phyloP scores from a whole-genome alignment of 2,113 vertebrate genomes.

The Danionella cerebrum region DNA sequence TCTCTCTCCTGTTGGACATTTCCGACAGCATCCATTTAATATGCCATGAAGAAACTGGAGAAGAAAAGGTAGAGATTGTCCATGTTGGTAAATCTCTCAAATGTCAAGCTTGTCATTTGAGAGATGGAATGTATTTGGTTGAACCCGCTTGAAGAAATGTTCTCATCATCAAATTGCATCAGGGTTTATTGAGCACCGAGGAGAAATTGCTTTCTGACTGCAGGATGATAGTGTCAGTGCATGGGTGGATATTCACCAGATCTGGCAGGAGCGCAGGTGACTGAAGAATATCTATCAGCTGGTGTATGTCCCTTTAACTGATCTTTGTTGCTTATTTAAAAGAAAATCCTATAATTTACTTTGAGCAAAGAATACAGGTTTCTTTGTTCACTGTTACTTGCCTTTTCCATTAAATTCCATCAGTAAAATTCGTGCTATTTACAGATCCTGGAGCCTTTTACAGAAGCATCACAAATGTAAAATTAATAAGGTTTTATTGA shows the following conservation, averaged over 20 bases:
- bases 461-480: background rate
- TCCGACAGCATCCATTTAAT: slow-evolving; percentile 41
- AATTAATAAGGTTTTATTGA: background rate
- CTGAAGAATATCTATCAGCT: slow-evolving; percentile 27
- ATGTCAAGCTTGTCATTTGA: slow-evolving; percentile 65
- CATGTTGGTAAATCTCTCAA: slow-evolving; percentile 58
- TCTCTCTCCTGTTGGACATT: slow-evolving; percentile 25
- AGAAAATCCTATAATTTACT: background rate
- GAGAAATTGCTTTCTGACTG: slow-evolving; percentile 71
- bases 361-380: background rate
- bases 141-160: slow-evolving; percentile 53
- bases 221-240: slow-evolving; percentile 63
- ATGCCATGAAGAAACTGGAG: slow-evolving; percentile 46
- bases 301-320: too few species aligned
- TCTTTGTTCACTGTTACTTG: slow-evolving; percentile 15
- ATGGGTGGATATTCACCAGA: slow-evolving; percentile 43
- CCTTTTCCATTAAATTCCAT: slow-evolving; percentile 15
- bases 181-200: slow-evolving; percentile 58
- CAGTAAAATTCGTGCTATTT: background rate
- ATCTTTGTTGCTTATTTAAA: background rate
- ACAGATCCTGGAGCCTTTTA: slow-evolving; percentile 1
- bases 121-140: slow-evolving; percentile 59
- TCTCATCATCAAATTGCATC: slow-evolving; percentile 59
- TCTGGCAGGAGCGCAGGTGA: slow-evolving; percentile 31
- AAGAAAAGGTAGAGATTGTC: slow-evolving; percentile 33